Evolutionary conservation across 2,113 vertebrate genomes (phyloP).

Genomic region (Xerus inauris): DNA sequence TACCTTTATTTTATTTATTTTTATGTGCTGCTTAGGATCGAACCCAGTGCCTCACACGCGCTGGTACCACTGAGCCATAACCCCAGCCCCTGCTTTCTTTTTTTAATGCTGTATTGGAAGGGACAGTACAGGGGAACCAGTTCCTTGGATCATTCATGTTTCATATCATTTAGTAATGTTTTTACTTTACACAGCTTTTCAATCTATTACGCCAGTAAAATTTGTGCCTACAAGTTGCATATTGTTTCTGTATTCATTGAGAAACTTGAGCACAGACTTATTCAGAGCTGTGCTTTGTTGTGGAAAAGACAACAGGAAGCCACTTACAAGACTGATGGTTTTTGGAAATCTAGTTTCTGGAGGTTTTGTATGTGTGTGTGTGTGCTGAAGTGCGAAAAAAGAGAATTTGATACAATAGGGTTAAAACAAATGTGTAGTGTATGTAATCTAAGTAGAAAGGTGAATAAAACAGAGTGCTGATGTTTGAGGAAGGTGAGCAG

Average conservation of each 20-base stretch:
- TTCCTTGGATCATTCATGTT: neutral
- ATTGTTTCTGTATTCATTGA: neutral
- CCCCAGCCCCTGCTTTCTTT: neutral
- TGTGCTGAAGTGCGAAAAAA: neutral
- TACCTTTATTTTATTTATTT: too few relatives aligned
- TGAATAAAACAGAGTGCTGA: neutral
- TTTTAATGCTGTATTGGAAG: neutral
- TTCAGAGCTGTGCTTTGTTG: neutral
- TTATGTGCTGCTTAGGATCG: too few relatives aligned
- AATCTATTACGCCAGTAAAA: neutral
- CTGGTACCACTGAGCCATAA: too few relatives aligned
- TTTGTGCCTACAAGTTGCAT: constrained; percentile 1
- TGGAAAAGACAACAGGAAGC: neutral
- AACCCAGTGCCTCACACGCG: too few relatives aligned
- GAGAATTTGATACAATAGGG: neutral
- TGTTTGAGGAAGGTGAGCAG: neutral
- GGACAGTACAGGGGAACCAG: neutral
- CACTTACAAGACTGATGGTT: neutral
- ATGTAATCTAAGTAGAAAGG: neutral
- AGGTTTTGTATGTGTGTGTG: neutral
- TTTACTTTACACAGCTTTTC: neutral
- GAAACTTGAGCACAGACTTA: neutral
- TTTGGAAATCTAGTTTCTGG: neutral
- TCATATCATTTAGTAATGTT: neutral
- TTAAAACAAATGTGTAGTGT: neutral